Base-by-base conservation (phyloP, 2,888 invertebrate genomes). In the Incurvaria masculella region DNA sequence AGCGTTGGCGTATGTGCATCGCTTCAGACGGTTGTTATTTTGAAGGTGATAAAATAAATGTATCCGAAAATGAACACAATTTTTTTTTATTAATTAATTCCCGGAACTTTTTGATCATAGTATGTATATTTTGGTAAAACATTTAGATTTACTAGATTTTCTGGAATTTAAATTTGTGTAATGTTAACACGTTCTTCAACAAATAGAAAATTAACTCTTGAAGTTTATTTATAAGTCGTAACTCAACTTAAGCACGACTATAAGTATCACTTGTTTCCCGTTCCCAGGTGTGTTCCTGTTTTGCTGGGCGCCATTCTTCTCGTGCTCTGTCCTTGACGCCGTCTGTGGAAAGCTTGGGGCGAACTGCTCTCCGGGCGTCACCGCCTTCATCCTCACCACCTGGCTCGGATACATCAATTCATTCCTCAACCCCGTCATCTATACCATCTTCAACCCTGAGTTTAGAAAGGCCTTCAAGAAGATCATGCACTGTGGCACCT, bases 221-320 rank as follows among this genome's bases (percentile, higher is more conserved):
- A n/a, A n/a, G n/a, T n/a, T n/a, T n/a, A n/a, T n/a, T n/a, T n/a
- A n/a, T n/a, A n/a, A n/a, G n/a, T n/a, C n/a, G n/a, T n/a, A n/a
- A n/a, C n/a, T n/a, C n/a, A n/a, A n/a, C n/a, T 21, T 48, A 18
- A 11, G 14, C 8, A 46, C 11, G 27, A 11, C 14, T 27, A 14
- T 11, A 11, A 27, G 8, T 27, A 11, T 27, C 27, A 11, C 47
- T 52, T 54, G 52, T 33, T 33, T 33, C 33, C 3, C 58, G 56
- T 57, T 61, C 81, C n/a, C 82, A 98, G 98, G 96, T 60, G 95
- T 97, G 2, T 99, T 99, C 72, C 85, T 99, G 40, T 86, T 97
- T 63, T 99, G 98, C 75, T 99, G 98, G 98, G 91, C 96, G 52
- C 99, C 99, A 33, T 99, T 99, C 81, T 99, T 99, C 84, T 94